Conservation (phyloP, 2,113 vertebrate genomes). For the Saccopteryx bilineata region DNA sequence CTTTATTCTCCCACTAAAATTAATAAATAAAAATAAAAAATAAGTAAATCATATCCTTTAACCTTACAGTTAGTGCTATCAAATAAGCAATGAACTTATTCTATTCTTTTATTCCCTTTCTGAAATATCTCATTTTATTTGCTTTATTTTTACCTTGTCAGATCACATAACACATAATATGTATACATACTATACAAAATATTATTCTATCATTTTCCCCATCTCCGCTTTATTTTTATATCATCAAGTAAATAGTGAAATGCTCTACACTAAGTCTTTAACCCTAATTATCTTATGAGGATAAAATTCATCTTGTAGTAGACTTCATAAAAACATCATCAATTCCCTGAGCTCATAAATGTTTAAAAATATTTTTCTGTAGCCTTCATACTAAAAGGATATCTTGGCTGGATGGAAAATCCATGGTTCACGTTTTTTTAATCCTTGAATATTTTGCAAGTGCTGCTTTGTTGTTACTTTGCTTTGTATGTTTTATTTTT, state of each 20-base stretch:
- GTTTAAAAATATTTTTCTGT: not conserved
- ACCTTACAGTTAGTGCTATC: not conserved
- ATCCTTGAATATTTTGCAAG: not conserved
- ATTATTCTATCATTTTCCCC: not conserved
- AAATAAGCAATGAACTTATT: not conserved
- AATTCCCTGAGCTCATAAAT: not conserved
- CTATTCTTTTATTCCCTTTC: not conserved
- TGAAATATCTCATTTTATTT: conserved; percentile 9
- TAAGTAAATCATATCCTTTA: not conserved
- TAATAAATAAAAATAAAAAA: too few species aligned
- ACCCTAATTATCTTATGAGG: not conserved
- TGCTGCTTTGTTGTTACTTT: not conserved
- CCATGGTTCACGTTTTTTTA: not conserved
- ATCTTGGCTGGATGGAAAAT: not conserved
- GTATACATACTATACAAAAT: not conserved
- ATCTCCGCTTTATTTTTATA: not conserved
- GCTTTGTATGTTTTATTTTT: not conserved
- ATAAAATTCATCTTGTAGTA: not conserved
- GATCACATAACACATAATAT: not conserved
- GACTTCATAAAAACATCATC: not conserved
- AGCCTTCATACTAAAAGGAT: not conserved
- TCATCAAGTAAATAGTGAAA: not conserved
- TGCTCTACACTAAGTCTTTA: not conserved
- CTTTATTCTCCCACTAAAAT: too few species aligned
- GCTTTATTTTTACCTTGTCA: not conserved